Evolutionary conservation across 2,113 vertebrate species (phyloP).

Genomic region (Rhinopithecus roxellana): DNA sequence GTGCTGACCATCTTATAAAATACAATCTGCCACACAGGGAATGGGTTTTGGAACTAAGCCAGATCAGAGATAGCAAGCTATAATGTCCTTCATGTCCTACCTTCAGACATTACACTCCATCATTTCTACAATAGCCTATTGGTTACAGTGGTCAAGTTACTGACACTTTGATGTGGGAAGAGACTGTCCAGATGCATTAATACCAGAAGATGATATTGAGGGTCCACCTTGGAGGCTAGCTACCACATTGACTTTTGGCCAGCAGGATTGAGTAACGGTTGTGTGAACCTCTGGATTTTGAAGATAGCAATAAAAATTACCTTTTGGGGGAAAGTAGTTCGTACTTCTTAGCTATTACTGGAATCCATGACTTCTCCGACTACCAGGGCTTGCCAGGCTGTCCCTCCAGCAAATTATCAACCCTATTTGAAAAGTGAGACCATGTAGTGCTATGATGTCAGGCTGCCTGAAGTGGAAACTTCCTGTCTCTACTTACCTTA

Average conservation of each 20-base stretch:
- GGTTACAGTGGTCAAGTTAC: neutral
- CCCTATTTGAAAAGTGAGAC: neutral
- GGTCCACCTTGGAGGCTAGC: neutral
- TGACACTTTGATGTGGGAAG: neutral
- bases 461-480: neutral
- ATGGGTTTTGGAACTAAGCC: neutral
- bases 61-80: neutral
- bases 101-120: neutral
- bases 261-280: neutral
- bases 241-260: neutral
- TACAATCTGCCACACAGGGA: neutral
- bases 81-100: neutral
- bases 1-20: neutral
- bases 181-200: neutral
- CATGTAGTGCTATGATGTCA: neutral
- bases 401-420: neutral
- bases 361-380: neutral
- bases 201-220: neutral
- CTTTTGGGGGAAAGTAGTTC: neutral
- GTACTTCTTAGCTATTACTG: neutral
- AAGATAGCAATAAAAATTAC: slow-evolving; percentile 8
- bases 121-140: neutral
- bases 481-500: neutral
- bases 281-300: neutral
- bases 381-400: neutral